Conservation (phyloP, 92 coral and sea anemone genomes). For the Ricordea florida region DNA sequence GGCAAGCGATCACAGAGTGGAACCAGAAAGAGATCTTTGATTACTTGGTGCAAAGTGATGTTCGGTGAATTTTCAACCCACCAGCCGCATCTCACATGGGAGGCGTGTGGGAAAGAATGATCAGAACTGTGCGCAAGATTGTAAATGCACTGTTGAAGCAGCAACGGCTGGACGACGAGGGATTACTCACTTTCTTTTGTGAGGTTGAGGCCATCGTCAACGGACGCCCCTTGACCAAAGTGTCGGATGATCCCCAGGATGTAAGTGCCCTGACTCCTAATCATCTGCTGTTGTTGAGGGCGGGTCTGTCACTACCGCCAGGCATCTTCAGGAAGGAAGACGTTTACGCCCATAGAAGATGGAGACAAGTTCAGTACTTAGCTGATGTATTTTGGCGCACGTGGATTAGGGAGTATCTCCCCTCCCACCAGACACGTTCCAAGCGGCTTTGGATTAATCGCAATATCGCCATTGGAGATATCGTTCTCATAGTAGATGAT, state of each 20-base stretch:
- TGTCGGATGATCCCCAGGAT: background rate
- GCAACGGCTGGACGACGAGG: background rate
- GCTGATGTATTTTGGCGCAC: too few relatives aligned
- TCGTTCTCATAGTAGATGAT: too few relatives aligned
- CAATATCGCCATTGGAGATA: too few relatives aligned
- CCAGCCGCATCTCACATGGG: background rate
- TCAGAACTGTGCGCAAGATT: background rate
- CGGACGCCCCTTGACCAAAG: background rate
- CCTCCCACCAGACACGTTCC: too few relatives aligned
- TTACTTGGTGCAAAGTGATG: background rate
- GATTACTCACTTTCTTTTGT: background rate
- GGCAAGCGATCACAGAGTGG: background rate
- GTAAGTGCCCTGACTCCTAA: background rate
- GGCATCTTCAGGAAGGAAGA: too few relatives aligned
- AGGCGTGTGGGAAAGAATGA: background rate
- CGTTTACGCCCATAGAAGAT: too few relatives aligned
- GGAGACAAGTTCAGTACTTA: too few relatives aligned
- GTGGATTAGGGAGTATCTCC: too few relatives aligned
- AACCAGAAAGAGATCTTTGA: too few relatives aligned
- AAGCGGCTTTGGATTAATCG: too few relatives aligned
- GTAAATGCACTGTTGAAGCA: background rate
- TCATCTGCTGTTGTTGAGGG: background rate
- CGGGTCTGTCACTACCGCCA: too few relatives aligned
- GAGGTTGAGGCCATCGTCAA: background rate
- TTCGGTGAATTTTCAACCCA: too few relatives aligned